Evolutionary conservation across 2,113 vertebrate genomes (phyloP).

Genomic region (Zosterops pallidus): DNA sequence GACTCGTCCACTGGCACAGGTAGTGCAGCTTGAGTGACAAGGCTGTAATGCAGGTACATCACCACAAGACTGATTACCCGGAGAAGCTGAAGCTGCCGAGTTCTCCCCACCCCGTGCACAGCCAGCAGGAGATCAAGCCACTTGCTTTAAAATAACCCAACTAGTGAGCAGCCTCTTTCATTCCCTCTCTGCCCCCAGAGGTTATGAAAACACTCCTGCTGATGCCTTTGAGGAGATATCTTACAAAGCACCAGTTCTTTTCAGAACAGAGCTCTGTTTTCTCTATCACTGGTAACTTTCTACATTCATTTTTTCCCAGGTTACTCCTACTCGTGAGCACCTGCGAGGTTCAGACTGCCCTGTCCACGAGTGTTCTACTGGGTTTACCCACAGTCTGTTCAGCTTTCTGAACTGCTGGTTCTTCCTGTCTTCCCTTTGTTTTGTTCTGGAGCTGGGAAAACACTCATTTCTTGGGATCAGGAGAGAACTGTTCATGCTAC

Average conservation of each 20-base stretch:
- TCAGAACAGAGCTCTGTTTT: background rate
- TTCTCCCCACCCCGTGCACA: background rate
- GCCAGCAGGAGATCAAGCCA: background rate
- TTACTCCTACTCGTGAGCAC: background rate
- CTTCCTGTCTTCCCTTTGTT: background rate
- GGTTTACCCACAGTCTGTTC: background rate
- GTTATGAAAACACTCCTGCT: background rate
- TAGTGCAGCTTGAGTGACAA: accelerated
- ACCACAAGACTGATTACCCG: accelerated
- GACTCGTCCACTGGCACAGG: accelerated
- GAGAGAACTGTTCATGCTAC: background rate
- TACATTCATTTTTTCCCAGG: background rate
- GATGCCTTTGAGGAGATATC: background rate
- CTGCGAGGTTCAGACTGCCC: background rate
- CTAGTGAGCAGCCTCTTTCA: background rate
- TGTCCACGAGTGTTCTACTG: background rate
- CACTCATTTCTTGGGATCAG: background rate
- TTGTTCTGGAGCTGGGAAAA: background rate
- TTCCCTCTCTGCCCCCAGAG: background rate
- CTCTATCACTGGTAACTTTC: background rate
- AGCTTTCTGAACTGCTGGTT: background rate
- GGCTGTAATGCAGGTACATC: accelerated
- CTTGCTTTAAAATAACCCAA: background rate
- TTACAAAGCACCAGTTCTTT: background rate
- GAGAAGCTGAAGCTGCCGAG: accelerated